Conservation (phyloP, 2,113 vertebrate species). For the Prochilodus magdalenae region DNA sequence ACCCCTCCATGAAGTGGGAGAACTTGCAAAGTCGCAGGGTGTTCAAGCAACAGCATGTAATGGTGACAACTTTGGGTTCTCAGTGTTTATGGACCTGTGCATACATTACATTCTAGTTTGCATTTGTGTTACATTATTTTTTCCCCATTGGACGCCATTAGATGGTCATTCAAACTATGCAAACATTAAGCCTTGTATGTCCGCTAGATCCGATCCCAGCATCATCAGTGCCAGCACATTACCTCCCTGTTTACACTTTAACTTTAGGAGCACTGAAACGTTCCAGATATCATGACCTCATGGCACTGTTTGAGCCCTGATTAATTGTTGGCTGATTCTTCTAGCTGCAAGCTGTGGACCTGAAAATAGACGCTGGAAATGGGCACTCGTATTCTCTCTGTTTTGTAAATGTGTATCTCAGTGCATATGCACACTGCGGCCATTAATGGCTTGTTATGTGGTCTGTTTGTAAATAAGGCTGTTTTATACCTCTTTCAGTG, state of each 20-base stretch:
- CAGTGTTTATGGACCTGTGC: no score
- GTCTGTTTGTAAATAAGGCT: background rate
- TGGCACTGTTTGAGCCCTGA: slow-evolving; percentile 1
- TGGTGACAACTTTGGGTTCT: no score
- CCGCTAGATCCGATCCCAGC: background rate
- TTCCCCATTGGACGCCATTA: no score
- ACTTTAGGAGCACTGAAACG: background rate
- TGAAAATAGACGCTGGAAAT: no score
- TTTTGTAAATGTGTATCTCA: background rate
- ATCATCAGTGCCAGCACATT: slow-evolving; percentile 25
- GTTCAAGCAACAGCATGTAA: no score
- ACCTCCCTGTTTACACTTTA: background rate
- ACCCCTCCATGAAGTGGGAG: no score
- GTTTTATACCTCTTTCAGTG: background rate
- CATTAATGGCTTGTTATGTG: background rate
- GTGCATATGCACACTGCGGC: background rate
- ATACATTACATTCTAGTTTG: no score
- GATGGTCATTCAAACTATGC: no score
- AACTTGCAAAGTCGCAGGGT: no score
- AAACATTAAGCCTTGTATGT: background rate
- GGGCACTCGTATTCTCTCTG: background rate
- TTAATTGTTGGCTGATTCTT: slow-evolving; percentile 14
- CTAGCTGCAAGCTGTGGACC: background rate
- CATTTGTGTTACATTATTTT: no score
- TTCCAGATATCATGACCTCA: slow-evolving; percentile 9